Percentiles rank a stretch among this genome's conserved stretches.
Evolutionary conservation across 2,888 invertebrate species (phyloP).

Genomic region (Apodemia duryi): DNA sequence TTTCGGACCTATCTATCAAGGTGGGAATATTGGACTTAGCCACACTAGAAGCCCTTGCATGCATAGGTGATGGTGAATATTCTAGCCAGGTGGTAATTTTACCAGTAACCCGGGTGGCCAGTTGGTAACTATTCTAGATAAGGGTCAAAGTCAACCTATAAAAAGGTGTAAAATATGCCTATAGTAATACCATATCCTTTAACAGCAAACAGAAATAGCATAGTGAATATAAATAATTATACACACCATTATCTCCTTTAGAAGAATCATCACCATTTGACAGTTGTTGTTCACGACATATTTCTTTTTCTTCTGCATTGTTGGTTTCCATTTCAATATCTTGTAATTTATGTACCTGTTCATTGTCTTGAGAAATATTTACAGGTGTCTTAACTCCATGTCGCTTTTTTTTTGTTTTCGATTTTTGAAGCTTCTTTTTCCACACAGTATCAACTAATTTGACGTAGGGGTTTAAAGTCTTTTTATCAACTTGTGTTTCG

Average conservation of each 20-base stretch:
- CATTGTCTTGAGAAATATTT: slow-evolving; percentile 28
- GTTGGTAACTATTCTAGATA: no score
- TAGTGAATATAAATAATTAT: no score
- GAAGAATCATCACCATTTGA: slow-evolving; percentile 8
- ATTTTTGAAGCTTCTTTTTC: slow-evolving; percentile 59
- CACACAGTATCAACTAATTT: slow-evolving; percentile 62
- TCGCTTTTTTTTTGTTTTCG: slow-evolving; percentile 47
- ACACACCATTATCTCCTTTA: slow-evolving; percentile 12
- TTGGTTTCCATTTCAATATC: slow-evolving; percentile 26
- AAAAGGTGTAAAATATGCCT: no score
- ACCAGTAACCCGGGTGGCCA: no score
- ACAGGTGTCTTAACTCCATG: slow-evolving; percentile 33
- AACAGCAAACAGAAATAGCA: no score
- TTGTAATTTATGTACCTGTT: slow-evolving; percentile 27
- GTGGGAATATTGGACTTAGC: no score
- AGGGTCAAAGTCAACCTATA: no score
- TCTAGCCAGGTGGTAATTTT: no score
- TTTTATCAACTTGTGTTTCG: slow-evolving; percentile 38
- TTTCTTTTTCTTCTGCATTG: slow-evolving; percentile 30
- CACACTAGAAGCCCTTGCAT: no score
- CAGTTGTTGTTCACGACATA: slow-evolving; percentile 31
- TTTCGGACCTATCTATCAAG: no score
- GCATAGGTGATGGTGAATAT: no score
- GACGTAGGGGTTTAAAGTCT: slow-evolving; percentile 57
- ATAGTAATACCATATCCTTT: no score